phyloP scores from a whole-genome alignment of 2,113 vertebrate species.

The Plecturocebus donacophilus region DNA sequence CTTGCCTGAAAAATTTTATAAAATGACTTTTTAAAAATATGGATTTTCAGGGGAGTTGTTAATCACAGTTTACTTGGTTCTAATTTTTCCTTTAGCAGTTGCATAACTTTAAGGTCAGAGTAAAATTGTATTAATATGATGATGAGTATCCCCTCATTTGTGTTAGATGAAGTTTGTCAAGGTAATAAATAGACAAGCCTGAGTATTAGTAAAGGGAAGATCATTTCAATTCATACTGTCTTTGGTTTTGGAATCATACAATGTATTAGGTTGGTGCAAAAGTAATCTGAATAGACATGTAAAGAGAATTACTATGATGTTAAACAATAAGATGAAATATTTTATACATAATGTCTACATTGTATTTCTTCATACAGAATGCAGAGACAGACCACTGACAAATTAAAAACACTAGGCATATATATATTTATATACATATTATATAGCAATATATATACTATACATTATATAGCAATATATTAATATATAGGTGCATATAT shows the following conservation, averaged over 20 bases:
- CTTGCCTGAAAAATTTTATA: not conserved
- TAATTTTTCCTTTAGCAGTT: not conserved
- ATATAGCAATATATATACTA: not conserved
- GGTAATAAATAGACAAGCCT: not conserved
- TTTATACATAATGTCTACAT: not conserved
- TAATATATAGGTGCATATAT: too few species aligned
- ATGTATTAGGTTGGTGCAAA: too few species aligned
- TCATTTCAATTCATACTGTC: not conserved
- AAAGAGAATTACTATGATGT: not conserved
- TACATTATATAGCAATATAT: not conserved
- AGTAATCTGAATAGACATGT: not conserved
- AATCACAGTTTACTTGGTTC: not conserved
- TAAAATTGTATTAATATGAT: conserved; percentile 46
- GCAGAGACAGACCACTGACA: not conserved
- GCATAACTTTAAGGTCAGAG: conserved; percentile 19
- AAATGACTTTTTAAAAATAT: not conserved
- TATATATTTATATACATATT: not conserved
- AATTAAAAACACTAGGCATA: not conserved
- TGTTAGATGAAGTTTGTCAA: not conserved
- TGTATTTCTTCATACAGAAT: not conserved
- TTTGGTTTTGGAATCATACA: not conserved
- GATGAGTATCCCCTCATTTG: not conserved
- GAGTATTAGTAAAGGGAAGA: not conserved
- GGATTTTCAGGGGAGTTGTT: not conserved
- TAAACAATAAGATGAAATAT: not conserved